Evolutionary conservation across 92 coral and sea anemone genomes (phyloP).

Genomic region (Blastomussa wellsi): DNA sequence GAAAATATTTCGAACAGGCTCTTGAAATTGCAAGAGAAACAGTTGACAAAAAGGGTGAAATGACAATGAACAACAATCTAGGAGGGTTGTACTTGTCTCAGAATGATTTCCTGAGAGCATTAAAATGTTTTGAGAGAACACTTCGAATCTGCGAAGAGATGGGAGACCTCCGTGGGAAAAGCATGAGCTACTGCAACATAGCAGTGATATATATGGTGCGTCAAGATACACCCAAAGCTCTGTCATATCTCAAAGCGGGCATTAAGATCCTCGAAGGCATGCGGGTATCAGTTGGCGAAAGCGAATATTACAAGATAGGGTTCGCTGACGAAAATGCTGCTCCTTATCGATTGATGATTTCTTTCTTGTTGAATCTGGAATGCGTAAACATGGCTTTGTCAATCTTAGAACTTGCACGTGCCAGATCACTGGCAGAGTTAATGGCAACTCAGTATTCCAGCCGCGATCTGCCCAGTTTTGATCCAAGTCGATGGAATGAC

Average conservation of each 20-base stretch:
- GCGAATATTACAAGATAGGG: neutral
- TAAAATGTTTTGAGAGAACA: neutral
- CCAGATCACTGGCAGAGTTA: conserved; percentile 14
- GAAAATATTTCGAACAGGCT: neutral
- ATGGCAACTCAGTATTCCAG: conserved; percentile 4
- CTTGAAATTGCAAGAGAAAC: neutral
- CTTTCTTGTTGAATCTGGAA: neutral
- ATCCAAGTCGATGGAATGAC: neutral
- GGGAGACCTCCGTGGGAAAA: neutral
- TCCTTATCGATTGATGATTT: conserved; percentile 1
- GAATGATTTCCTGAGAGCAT: neutral
- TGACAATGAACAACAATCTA: neutral
- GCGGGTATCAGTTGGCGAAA: neutral
- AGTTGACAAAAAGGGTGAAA: neutral
- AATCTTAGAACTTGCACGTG: conserved; percentile 13
- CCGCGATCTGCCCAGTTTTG: neutral
- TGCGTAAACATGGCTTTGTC: neutral
- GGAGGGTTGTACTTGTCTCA: neutral
- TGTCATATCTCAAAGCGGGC: neutral
- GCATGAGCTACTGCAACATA: neutral
- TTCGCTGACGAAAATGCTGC: neutral
- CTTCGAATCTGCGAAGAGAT: neutral
- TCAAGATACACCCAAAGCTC: neutral
- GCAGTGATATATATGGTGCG: neutral
- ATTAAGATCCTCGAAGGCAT: neutral